phyloP scores from a whole-genome alignment of 2,113 vertebrate genomes.

The Sturnus vulgaris region DNA sequence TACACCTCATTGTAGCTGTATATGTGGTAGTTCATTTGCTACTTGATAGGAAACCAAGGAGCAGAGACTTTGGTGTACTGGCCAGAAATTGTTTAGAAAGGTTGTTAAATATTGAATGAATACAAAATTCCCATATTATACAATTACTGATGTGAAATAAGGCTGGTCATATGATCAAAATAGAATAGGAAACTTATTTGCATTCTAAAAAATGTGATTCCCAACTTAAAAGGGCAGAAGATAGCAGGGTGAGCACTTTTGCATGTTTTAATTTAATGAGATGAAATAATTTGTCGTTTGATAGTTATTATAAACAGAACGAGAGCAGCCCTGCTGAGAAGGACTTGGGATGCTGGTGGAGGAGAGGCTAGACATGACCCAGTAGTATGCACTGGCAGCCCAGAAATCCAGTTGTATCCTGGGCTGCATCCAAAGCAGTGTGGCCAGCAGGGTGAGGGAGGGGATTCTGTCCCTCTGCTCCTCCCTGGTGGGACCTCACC shows the following conservation, averaged over 20 bases:
- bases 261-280: neutral
- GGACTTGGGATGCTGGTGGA: neutral
- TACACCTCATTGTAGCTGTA: neutral
- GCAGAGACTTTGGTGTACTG: neutral
- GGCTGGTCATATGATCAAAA: neutral
- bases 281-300: neutral
- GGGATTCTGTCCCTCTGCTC: neutral
- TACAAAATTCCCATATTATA: neutral
- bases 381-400: neutral
- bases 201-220: neutral
- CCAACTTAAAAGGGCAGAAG: neutral
- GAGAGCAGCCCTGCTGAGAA: neutral
- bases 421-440: neutral
- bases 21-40: neutral
- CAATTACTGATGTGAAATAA: neutral
- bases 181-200: neutral
- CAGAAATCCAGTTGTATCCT: neutral
- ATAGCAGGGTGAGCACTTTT: neutral
- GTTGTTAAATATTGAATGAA: neutral
- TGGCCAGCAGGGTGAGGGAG: rapidly evolving
- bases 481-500: neutral
- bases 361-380: neutral
- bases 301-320: neutral
- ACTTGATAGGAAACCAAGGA: neutral
- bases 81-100: neutral